Evolutionary conservation across 2,797 vertebrate species (phyloP).

Genomic region (Pipistrellus kuhlii): DNA sequence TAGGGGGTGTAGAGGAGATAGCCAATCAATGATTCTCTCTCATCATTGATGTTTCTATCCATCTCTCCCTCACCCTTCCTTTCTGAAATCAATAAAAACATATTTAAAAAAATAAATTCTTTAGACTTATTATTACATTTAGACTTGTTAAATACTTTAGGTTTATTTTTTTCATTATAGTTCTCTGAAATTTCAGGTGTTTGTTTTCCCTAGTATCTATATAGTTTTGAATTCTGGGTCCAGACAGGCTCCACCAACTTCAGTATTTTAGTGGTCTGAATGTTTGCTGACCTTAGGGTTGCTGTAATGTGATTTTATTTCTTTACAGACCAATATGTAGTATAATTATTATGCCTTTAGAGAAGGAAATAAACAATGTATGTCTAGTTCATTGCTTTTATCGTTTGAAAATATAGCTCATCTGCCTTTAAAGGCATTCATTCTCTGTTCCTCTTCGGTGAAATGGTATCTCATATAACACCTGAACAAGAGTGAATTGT

Average conservation of each 20-base stretch:
- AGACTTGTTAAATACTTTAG: neutral
- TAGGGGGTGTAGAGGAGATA: no score
- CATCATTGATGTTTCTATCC: no score
- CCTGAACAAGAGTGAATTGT: slow-evolving; percentile 45
- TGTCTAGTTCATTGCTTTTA: slow-evolving; percentile 46
- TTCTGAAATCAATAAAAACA: no score
- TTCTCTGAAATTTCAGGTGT: neutral
- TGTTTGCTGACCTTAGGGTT: neutral
- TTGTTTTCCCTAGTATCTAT: neutral
- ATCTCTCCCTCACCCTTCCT: no score
- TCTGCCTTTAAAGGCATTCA: slow-evolving; percentile 56
- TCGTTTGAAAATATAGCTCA: slow-evolving; percentile 54
- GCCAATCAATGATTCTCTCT: no score
- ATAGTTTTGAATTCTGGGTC: neutral
- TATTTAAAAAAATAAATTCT: slow-evolving; percentile 3
- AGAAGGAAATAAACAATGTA: slow-evolving; percentile 16
- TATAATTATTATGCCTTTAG: neutral
- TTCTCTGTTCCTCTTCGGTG: slow-evolving; percentile 31
- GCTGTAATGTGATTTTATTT: slow-evolving; percentile 1
- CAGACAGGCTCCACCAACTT: neutral
- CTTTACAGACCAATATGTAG: neutral
- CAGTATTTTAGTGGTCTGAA: neutral
- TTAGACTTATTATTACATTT: neutral
- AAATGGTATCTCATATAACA: slow-evolving; percentile 47
- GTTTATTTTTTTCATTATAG: neutral